Evolutionary conservation across 2,888 invertebrate genomes (phyloP).

Genomic region (Thera britannica): DNA sequence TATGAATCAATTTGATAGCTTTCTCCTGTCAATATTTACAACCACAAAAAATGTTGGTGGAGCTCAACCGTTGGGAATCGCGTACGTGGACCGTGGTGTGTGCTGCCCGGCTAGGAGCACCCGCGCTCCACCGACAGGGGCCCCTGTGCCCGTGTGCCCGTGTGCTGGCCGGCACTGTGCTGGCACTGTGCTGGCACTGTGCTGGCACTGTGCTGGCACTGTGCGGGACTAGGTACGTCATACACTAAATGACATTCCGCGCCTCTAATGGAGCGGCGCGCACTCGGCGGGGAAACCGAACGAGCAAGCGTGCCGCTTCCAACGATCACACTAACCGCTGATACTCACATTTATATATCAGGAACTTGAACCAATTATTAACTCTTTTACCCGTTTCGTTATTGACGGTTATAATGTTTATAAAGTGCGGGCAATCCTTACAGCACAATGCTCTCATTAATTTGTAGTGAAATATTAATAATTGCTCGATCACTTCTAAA

Average conservation of each 20-base stretch:
- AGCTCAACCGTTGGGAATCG: constrained; percentile 47
- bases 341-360: constrained; percentile 19
- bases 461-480: background rate
- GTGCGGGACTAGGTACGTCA: constrained; percentile 36
- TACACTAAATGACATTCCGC: constrained; percentile 69
- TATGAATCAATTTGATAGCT: constrained; percentile 53
- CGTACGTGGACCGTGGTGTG: constrained; percentile 15
- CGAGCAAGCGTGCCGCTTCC: constrained; percentile 19
- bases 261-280: constrained; percentile 64
- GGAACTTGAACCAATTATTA: constrained; percentile 31
- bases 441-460: background rate
- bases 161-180: constrained; percentile 1
- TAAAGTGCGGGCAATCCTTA: background rate
- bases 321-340: constrained; percentile 10
- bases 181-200: constrained; percentile 24
- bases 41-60: constrained; percentile 58
- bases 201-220: constrained; percentile 27
- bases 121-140: constrained; percentile 46
- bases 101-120: constrained; percentile 52
- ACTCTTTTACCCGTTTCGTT: constrained; percentile 18
- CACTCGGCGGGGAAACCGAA: constrained; percentile 30
- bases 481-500: background rate
- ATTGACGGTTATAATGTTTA: constrained; percentile 16
- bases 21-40: constrained; percentile 71
- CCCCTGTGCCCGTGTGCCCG: background rate